These are phyloP conservation scores for Pyrgus malvae DNA, from an alignment of 2,888 invertebrate species.

Conservation along the genomic window DNA sequence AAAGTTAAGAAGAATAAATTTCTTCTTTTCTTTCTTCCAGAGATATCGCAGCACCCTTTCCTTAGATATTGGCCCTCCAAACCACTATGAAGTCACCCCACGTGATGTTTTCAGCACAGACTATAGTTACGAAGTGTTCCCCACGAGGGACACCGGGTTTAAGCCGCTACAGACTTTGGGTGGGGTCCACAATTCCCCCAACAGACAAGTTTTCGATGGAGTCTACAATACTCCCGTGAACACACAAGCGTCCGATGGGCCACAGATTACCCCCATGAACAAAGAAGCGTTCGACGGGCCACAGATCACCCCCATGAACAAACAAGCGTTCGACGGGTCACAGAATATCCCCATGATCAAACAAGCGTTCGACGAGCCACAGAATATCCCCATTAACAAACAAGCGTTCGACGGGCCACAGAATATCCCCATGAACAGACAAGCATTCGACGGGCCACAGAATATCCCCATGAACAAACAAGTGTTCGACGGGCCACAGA, in stretches of 20 bases:
- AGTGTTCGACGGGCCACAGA: no score
- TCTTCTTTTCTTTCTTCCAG: conserved; percentile 14
- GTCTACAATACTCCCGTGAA: not conserved
- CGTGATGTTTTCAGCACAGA: conserved; percentile 6
- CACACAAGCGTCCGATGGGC: not conserved
- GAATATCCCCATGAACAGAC: no score
- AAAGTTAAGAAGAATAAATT: no score
- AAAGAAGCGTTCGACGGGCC: not conserved
- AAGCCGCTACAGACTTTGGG: not conserved
- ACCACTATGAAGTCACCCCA: not conserved
- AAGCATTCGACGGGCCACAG: no score
- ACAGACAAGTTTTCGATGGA: not conserved
- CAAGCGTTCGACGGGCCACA: no score
- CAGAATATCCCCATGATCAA: no score
- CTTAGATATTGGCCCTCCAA: not conserved
- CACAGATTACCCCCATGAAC: not conserved
- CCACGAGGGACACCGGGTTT: conserved; percentile 36
- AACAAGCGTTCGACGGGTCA: not conserved
- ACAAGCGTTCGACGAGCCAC: no score
- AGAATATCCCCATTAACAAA: no score
- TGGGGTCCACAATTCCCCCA: not conserved
- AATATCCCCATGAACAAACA: no score
- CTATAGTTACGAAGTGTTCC: conserved; percentile 34
- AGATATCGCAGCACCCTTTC: conserved; percentile 22
- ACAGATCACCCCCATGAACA: not conserved